Conservation (phyloP, 2,888 invertebrate genomes). For the Tinea pellionella region DNA sequence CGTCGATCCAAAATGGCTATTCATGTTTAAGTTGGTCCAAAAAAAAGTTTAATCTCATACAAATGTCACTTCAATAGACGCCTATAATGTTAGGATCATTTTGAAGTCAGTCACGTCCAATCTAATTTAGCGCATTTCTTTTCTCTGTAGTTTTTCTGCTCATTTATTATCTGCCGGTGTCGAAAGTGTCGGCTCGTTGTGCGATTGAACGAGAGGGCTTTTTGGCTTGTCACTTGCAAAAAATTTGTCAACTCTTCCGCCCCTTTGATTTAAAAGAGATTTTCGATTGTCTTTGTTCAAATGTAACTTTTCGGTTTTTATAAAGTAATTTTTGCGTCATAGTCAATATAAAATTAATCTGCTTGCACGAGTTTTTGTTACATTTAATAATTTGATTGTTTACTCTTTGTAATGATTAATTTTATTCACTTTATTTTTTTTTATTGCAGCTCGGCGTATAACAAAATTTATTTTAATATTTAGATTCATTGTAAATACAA, state of each 20-base stretch:
- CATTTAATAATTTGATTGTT: too few species aligned
- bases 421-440: too few species aligned
- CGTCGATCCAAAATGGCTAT: too few species aligned
- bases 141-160: constrained; percentile 21
- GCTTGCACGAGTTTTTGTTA: too few species aligned
- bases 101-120: constrained; percentile 31
- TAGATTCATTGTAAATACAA: too few species aligned
- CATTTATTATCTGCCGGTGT: constrained; percentile 20
- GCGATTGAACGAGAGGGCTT: neutral
- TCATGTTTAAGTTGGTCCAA: neutral
- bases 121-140: constrained; percentile 33
- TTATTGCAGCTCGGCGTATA: too few species aligned
- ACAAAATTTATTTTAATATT: too few species aligned
- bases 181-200: constrained; percentile 6
- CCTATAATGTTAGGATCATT: neutral
- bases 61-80: neutral
- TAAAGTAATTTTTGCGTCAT: too few species aligned
- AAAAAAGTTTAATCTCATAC: neutral
- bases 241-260: neutral
- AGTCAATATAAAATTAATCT: too few species aligned
- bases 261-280: neutral
- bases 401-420: too few species aligned
- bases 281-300: neutral
- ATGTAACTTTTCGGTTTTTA: neutral
- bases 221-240: neutral